Percentiles rank a stretch among this genome's conserved stretches.
Evolutionary conservation across 2,113 vertebrate genomes (phyloP).

Genomic region (Cheirogaleus medius): DNA sequence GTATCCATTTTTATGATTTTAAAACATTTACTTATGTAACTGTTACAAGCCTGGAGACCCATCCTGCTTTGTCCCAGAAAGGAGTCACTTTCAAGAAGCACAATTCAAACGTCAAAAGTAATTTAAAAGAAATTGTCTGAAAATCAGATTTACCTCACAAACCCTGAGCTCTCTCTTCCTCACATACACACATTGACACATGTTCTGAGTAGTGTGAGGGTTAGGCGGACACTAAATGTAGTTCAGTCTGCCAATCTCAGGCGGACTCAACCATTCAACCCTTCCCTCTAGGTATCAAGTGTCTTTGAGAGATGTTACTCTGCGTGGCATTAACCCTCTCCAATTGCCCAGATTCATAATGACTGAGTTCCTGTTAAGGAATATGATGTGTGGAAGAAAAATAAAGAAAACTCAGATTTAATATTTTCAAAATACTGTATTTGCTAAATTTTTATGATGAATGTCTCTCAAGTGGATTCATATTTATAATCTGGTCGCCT

Average conservation of each 20-base stretch:
- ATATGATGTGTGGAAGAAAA: background rate
- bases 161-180: background rate
- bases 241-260: background rate
- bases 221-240: background rate
- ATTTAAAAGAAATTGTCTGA: background rate
- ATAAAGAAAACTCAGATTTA: background rate
- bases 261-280: background rate
- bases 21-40: background rate
- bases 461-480: background rate
- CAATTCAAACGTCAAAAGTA: background rate
- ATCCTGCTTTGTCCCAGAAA: background rate
- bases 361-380: no score
- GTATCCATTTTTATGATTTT: background rate
- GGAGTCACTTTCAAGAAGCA: background rate
- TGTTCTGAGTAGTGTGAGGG: no score
- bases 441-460: background rate
- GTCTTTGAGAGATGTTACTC: background rate
- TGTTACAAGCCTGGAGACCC: background rate
- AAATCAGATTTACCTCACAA: background rate
- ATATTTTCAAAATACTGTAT: background rate
- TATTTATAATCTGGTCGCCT: background rate
- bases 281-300: no score
- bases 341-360: background rate
- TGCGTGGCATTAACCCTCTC: background rate
- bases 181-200: background rate